Evolutionary conservation across 2,113 vertebrate genomes (phyloP), one percentile per base, ranked within the genome.

Genomic region (Dicerorhinus sumatrensis): DNA sequence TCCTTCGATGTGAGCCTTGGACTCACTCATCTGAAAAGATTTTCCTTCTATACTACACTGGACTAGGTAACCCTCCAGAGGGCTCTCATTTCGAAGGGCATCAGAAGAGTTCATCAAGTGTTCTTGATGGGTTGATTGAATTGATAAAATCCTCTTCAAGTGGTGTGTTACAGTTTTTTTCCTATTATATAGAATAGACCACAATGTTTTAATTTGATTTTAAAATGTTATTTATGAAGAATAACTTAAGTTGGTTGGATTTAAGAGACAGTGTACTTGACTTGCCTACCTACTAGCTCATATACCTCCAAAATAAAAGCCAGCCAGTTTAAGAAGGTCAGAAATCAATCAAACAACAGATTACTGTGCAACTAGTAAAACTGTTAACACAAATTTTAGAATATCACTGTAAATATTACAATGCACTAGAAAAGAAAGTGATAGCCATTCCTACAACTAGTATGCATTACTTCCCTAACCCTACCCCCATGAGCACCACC

Each of bases 151-250:
- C 23, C 16, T 77, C 42, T 80, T 75, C n/a, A 54, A 86, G 18
- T 46, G 3, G 9, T 17, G 11, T 42, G 25, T 18, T 73, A 2
- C 1, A 75, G 4, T 80, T 4, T 25, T 79, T 87, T 80, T 56
- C 33, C 67, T 80, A 56, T 80, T 20, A 29, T 48, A 48, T 90
- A 42, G 75, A 72, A 56, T 13, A 94, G 46, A n/a, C 10, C 23
- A 84, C 3, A 51, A 2, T 46, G 20, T 67, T 94, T 94, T 77
- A 33, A 83, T 87, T 95, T 58, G 46, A 92, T 87, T 77, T 94
- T 60, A 88, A 89, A 92, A 81, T 58, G 6, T 27, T 36, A 62
- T 29, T 88, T 60, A 67, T 56, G 14, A 92, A 95, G 60, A 90
- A 91, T 21, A 62, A 46, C 63, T 96, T 72, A 48, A 31, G 3